These are phyloP conservation scores for Anhinga rufa DNA, from an alignment of 2,113 vertebrate species.

Conservation along the genomic window DNA sequence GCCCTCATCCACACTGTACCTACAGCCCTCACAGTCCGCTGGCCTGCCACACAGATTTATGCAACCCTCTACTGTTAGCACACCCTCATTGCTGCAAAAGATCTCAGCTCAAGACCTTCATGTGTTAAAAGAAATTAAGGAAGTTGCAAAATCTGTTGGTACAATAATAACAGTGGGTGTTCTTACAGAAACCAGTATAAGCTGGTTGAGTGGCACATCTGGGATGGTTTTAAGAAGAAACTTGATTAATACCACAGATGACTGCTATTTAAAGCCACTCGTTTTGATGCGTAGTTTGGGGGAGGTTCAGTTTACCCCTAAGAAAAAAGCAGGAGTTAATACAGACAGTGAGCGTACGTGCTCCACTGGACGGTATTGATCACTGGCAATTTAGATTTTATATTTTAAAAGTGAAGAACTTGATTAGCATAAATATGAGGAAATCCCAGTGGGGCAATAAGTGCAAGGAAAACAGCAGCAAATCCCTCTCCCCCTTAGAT, in stretches of 20 bases:
- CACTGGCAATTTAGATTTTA: background rate
- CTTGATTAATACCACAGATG: slow-evolving; percentile 65
- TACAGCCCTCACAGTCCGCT: background rate
- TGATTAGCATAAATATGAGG: background rate
- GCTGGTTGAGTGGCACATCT: slow-evolving; percentile 68
- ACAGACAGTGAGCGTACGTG: background rate
- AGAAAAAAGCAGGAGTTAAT: slow-evolving; percentile 50
- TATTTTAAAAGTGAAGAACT: background rate
- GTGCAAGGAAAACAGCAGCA: background rate
- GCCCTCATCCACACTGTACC: background rate
- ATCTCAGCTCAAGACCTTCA: slow-evolving; percentile 38
- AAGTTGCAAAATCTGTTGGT: slow-evolving; percentile 66
- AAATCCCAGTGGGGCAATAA: background rate
- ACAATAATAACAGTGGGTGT: slow-evolving; percentile 68
- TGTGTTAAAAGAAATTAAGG: slow-evolving; percentile 62
- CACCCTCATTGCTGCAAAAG: slow-evolving; percentile 10
- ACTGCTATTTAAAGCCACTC: slow-evolving; percentile 57
- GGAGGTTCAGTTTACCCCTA: slow-evolving; percentile 31
- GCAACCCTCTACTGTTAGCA: slow-evolving; percentile 44
- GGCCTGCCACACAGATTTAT: slow-evolving; percentile 1
- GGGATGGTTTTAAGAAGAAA: slow-evolving; percentile 68
- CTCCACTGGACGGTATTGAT: background rate
- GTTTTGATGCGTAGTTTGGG: slow-evolving; percentile 40
- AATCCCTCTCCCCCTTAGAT: background rate
- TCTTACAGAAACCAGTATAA: slow-evolving; percentile 65